Evolutionary conservation across 2,797 vertebrate species (phyloP).

Genomic region (Gobionotothen gibberifrons): DNA sequence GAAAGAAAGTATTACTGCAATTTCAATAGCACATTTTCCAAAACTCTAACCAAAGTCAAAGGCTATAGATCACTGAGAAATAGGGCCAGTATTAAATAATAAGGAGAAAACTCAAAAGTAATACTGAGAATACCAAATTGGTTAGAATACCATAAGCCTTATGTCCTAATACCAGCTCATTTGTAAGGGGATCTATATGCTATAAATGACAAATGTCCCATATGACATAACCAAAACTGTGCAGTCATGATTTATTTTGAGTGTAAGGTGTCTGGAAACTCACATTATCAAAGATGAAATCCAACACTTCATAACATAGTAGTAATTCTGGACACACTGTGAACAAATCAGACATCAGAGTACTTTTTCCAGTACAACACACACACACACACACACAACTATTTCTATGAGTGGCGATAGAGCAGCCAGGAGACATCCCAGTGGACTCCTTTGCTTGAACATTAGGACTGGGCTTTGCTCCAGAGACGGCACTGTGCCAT

Average conservation of each 20-base stretch:
- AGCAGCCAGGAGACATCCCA: conserved; percentile 65
- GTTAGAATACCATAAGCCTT: not conserved
- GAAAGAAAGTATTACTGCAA: not conserved
- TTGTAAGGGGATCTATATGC: not conserved
- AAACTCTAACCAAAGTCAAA: conserved; percentile 9
- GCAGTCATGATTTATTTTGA: conserved; percentile 13
- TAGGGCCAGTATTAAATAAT: not conserved
- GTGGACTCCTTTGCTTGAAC: conserved; percentile 70
- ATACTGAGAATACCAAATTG: not conserved
- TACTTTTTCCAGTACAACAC: conserved; percentile 37
- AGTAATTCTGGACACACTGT: conserved; percentile 1
- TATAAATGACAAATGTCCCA: not conserved
- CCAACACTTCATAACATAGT: conserved; percentile 20
- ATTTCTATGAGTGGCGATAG: conserved; percentile 50
- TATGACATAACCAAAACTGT: conserved; percentile 17
- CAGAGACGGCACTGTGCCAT: conserved; percentile 77
- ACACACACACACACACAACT: conserved; percentile 10
- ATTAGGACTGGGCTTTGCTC: conserved; percentile 75
- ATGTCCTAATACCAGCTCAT: not conserved
- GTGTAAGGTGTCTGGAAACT: conserved; percentile 17
- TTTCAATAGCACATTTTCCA: conserved; percentile 2
- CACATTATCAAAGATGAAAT: conserved; percentile 25
- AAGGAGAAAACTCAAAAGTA: conserved; percentile 13
- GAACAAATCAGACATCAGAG: conserved; percentile 7
- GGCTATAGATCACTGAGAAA: conserved; percentile 16